These are phyloP conservation scores for Ostrea denselamellosa DNA, from an alignment of 1,140 invertebrate species.

Conservation along the genomic window DNA sequence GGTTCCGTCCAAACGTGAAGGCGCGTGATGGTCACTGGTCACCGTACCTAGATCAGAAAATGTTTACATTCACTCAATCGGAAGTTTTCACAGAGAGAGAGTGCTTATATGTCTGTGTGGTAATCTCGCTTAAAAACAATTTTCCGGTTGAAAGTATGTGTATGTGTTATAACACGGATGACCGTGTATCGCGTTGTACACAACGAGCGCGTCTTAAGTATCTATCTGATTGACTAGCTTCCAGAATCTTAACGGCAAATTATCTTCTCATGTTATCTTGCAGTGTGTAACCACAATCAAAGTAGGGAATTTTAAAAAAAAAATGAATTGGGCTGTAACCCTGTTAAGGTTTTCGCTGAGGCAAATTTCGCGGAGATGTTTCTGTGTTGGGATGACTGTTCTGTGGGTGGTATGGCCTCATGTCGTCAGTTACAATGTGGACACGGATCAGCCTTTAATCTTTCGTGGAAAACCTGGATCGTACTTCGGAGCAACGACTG, in stretches of 20 bases:
- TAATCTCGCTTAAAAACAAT: neutral
- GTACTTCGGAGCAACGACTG: neutral
- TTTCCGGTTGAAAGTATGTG: constrained; percentile 10
- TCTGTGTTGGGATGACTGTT: neutral
- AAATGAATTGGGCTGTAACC: neutral
- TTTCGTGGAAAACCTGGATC: neutral
- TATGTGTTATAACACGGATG: neutral
- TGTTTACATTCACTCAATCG: too few species aligned
- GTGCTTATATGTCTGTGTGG: neutral
- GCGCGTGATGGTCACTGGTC: neutral
- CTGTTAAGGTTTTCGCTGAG: neutral
- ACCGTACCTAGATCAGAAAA: neutral
- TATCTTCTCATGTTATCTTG: neutral
- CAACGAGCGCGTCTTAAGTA: too few species aligned
- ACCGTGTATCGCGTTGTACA: too few species aligned
- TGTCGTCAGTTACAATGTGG: neutral
- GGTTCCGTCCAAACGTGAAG: too few species aligned
- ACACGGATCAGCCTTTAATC: neutral
- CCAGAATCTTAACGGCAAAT: neutral
- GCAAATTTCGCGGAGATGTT: neutral
- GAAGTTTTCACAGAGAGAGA: neutral
- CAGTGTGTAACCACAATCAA: neutral
- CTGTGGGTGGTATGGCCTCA: neutral
- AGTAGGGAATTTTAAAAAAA: neutral
- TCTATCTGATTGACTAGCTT: too few species aligned